Evolutionary conservation across 2,113 vertebrate species (phyloP).

Genomic region (Danio rerio): GRCz12tu NC_133192.1:17505001-17505500

Average conservation of each 20-base stretch:
- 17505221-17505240: constrained; percentile 30
- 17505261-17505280: neutral
- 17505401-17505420: neutral
- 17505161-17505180: constrained; percentile 19
- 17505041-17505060: constrained; percentile 56
- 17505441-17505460: constrained; percentile 98
- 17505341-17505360: neutral
- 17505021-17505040: neutral
- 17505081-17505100: constrained; percentile 37
- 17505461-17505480: constrained; percentile 95
- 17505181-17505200: neutral
- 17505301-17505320: neutral
- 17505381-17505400: neutral
- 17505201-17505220: constrained; percentile 21
- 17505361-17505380: neutral
- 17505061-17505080: constrained; percentile 40
- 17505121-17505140: constrained; percentile 41
- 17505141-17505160: constrained; percentile 28
- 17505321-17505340: neutral
- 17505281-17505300: neutral
- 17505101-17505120: constrained; percentile 36
- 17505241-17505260: neutral
- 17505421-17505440: neutral
- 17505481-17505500: constrained; percentile 95
- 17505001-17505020: constrained; percentile 35